A percentile compares a stretch with the other conserved stretches of the same genome.
phyloP scores from a whole-genome alignment of 2,113 vertebrate genomes.

The Syrmaticus mikado region DNA sequence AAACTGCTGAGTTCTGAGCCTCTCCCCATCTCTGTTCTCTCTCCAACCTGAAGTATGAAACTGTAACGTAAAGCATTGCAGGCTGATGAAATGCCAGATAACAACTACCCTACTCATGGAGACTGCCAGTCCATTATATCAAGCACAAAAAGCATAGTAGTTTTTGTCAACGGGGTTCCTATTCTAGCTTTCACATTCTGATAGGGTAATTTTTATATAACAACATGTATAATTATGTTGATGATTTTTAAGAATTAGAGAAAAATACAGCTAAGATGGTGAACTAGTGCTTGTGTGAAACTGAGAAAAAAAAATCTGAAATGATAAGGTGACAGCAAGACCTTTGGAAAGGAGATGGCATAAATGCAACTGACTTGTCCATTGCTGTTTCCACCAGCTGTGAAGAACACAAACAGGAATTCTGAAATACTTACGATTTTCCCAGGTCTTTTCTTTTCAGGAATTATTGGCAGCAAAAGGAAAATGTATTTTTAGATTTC shows the following conservation, averaged over 20 bases:
- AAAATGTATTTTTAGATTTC: not conserved
- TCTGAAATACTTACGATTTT: not conserved
- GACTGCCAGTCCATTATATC: not conserved
- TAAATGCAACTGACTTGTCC: not conserved
- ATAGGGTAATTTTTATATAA: not conserved
- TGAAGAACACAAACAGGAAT: not conserved
- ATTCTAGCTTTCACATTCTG: not conserved
- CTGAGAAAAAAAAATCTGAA: not conserved
- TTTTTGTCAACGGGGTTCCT: not conserved
- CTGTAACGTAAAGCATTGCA: not conserved
- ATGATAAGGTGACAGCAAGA: not conserved
- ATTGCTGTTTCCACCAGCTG: not conserved
- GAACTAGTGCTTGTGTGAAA: not conserved
- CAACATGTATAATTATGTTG: not conserved
- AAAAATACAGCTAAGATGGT: not conserved
- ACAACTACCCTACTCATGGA: not conserved
- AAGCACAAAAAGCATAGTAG: not conserved
- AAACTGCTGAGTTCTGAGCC: not conserved
- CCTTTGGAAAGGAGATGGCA: not conserved
- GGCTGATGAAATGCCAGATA: not conserved
- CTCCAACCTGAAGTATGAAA: not conserved
- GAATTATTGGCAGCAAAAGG: not conserved
- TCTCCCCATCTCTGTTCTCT: not conserved
- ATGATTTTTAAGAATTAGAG: not conserved
- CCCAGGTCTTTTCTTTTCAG: not conserved